Percentiles rank a stretch among this genome's conserved stretches.
Evolutionary conservation across 1,140 invertebrate species (phyloP).

Genomic region (Goniozus legneri): DNA sequence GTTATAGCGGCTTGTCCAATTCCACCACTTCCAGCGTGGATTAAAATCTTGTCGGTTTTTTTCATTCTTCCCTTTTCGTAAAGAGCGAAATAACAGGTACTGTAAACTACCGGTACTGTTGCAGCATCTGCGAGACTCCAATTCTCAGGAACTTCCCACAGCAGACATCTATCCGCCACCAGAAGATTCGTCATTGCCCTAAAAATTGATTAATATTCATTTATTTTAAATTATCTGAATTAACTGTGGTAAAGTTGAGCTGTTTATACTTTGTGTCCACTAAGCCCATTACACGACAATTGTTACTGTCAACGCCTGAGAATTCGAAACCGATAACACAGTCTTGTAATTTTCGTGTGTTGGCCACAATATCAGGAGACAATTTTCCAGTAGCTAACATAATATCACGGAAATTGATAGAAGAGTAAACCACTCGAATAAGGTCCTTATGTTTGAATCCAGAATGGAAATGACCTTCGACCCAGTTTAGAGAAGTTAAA

Average conservation of each 20-base stretch:
- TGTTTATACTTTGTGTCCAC: too few species aligned
- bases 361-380: conserved; percentile 59
- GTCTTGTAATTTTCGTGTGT: conserved; percentile 59
- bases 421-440: conserved; percentile 60
- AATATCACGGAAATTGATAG: conserved; percentile 75
- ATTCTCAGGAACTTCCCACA: conserved; percentile 76
- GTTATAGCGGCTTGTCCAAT: conserved; percentile 78
- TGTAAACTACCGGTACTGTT: conserved; percentile 82
- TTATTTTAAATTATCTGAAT: too few species aligned
- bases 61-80: conserved; percentile 56
- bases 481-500: conserved; percentile 80
- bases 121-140: conserved; percentile 87
- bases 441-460: conserved; percentile 39
- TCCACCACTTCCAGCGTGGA: conserved; percentile 75
- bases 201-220: not conserved
- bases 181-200: conserved; percentile 62
- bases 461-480: conserved; percentile 60
- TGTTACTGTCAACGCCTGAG: conserved; percentile 56
- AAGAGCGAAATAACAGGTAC: conserved; percentile 81
- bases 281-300: conserved; percentile 72
- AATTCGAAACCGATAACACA: conserved; percentile 74
- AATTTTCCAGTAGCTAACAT: conserved; percentile 76
- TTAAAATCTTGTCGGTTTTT: conserved; percentile 64
- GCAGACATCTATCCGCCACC: conserved; percentile 58
- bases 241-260: too few species aligned